These are phyloP conservation scores for Hydractinia symbiolongicarpus DNA, from an alignment of 30 jellyfish, hydroid and myxozoan species.

Conservation along the genomic window DNA sequence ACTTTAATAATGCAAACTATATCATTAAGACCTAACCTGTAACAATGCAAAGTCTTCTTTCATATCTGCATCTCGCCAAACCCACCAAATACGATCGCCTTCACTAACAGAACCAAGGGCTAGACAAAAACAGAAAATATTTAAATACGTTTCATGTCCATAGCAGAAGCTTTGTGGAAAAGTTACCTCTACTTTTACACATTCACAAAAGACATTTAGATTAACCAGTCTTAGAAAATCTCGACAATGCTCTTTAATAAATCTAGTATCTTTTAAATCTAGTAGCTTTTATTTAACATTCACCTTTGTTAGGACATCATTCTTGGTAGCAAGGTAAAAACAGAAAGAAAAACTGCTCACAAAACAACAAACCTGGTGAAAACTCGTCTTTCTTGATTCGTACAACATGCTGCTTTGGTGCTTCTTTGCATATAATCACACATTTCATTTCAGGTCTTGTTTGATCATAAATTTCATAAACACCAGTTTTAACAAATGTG, in stretches of 20 bases:
- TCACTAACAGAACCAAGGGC: conserved; percentile 51
- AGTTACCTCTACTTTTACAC: not conserved
- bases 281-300: too few relatives aligned
- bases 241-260: too few relatives aligned
- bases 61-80: conserved; percentile 33
- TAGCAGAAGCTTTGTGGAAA: not conserved
- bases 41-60: conserved; percentile 24
- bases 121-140: not conserved
- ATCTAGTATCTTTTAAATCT: too few relatives aligned
- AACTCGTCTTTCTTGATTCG: conserved; percentile 34
- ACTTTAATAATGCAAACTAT: too few relatives aligned
- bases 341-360: not conserved
- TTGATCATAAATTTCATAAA: conserved; percentile 24
- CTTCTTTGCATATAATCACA: conserved; percentile 32
- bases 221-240: not conserved
- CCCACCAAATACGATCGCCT: conserved; percentile 65
- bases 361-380: conserved; percentile 28
- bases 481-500: conserved; percentile 34
- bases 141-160: not conserved
- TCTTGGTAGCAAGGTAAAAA: too few relatives aligned
- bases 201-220: not conserved
- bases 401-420: conserved; percentile 42
- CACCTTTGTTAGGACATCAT: too few relatives aligned
- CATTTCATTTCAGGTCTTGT: conserved; percentile 21
- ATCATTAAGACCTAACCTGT: not conserved